Evolutionary conservation across 1,140 invertebrate genomes (phyloP).

Genomic region (Drosophila punjabiensis): DNA sequence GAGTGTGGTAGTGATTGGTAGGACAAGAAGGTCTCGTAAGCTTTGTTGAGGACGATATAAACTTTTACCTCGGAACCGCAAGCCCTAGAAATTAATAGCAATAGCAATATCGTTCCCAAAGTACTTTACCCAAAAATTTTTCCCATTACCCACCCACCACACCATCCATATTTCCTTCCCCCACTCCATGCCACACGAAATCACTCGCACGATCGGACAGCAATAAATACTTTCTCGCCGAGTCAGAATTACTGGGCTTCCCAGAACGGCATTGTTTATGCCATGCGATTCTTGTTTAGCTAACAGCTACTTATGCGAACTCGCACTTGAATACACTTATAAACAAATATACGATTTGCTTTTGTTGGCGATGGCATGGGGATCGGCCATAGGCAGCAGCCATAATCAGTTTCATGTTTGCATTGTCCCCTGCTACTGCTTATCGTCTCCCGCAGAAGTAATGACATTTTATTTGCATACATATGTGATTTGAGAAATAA

Average conservation of each 20-base stretch:
- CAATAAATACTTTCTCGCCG: slow-evolving; percentile 29
- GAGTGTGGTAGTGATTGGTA: slow-evolving; percentile 4
- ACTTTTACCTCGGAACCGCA: not conserved
- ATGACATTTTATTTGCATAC: slow-evolving; percentile 21
- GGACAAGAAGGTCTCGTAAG: not conserved
- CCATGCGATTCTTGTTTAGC: slow-evolving; percentile 31
- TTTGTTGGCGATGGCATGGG: slow-evolving; percentile 6
- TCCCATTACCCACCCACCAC: not conserved
- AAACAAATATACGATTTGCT: not conserved
- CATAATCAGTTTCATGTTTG: slow-evolving; percentile 28
- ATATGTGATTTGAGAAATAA: slow-evolving; percentile 25
- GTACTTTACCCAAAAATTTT: not conserved
- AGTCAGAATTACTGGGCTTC: slow-evolving; percentile 19
- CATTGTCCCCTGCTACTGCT: slow-evolving; percentile 13
- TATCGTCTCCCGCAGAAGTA: slow-evolving; percentile 13
- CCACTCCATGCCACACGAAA: not conserved
- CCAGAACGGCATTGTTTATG: slow-evolving; percentile 31
- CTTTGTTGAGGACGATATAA: not conserved
- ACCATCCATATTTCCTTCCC: not conserved
- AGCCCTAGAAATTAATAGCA: not conserved
- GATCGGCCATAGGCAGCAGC: not conserved
- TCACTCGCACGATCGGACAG: slow-evolving; percentile 1
- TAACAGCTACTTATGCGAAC: slow-evolving; percentile 28
- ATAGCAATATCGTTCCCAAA: not conserved
- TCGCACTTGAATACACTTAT: slow-evolving; percentile 17